phyloP scores from a whole-genome alignment of 1,140 invertebrate species.

The Drosophila grimshawi region DNA sequence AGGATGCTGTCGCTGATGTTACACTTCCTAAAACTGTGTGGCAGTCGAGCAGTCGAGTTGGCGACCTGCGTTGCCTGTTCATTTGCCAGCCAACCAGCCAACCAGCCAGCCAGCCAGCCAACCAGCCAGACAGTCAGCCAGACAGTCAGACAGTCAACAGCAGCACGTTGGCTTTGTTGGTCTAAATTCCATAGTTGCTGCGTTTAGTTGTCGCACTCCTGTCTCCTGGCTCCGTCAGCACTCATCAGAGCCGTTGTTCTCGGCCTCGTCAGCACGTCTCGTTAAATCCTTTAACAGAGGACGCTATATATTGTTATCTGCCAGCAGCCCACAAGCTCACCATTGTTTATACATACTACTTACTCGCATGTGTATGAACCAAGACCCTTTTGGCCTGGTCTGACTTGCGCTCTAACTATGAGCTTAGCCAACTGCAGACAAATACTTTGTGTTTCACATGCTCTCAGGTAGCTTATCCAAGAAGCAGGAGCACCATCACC shows the following conservation, averaged over 20 bases:
- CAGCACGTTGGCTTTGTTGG: constrained; percentile 59
- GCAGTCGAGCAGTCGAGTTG: constrained; percentile 14
- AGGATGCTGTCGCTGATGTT: constrained; percentile 79
- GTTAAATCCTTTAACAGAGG: constrained; percentile 42
- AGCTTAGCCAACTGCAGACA: constrained; percentile 52
- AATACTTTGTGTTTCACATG: constrained; percentile 58
- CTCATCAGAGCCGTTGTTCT: constrained; percentile 44
- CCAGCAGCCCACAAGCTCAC: constrained; percentile 24
- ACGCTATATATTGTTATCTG: constrained; percentile 40
- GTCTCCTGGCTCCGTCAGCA: constrained; percentile 40
- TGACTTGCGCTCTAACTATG: constrained; percentile 54
- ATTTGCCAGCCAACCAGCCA: constrained; percentile 15
- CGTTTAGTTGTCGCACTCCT: constrained; percentile 56
- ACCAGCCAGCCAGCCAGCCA: no score
- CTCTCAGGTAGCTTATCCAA: constrained; percentile 53
- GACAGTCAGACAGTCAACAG: no score
- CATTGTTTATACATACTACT: constrained; percentile 43
- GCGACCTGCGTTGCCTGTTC: constrained; percentile 44
- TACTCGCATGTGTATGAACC: constrained; percentile 57
- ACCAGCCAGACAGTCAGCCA: no score
- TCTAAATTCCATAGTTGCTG: constrained; percentile 66
- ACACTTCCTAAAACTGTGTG: constrained; percentile 66
- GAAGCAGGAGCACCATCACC: constrained; percentile 24
- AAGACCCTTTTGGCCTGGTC: constrained; percentile 62
- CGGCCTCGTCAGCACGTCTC: constrained; percentile 39